Conservation (phyloP, 2,888 invertebrate species). For the Pemphredon lugubris region DNA sequence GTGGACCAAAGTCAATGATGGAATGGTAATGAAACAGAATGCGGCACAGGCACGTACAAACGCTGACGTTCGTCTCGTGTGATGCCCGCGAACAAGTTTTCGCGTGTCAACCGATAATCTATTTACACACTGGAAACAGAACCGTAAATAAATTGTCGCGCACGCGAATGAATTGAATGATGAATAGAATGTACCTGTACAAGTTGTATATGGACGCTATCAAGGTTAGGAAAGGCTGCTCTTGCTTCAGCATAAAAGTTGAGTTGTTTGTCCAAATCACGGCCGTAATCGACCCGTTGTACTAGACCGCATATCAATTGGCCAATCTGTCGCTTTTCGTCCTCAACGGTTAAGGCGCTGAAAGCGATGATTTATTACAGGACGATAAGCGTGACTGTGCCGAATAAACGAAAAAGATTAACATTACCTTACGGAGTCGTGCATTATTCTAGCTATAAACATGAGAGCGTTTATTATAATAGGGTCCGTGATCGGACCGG, state of each 20-base stretch:
- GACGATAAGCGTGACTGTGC: background rate
- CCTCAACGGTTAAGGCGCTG: constrained; percentile 95
- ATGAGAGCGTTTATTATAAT: constrained; percentile 94
- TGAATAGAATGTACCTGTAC: constrained; percentile 86
- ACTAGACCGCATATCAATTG: constrained; percentile 91
- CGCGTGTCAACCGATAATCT: constrained; percentile 87
- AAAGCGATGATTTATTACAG: constrained; percentile 59
- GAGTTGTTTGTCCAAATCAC: constrained; percentile 94
- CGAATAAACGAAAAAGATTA: constrained; percentile 1
- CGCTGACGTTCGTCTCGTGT: constrained; percentile 90
- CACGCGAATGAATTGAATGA: background rate
- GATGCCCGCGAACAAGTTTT: constrained; percentile 87
- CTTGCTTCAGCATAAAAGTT: constrained; percentile 97
- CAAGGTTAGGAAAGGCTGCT: constrained; percentile 94
- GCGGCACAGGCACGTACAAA: constrained; percentile 97
- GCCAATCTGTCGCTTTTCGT: constrained; percentile 93
- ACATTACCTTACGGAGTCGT: constrained; percentile 94
- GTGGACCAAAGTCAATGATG: constrained; percentile 93
- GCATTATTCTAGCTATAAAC: constrained; percentile 93
- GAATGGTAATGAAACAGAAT: constrained; percentile 97
- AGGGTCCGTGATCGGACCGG: constrained; percentile 87
- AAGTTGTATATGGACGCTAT: constrained; percentile 91
- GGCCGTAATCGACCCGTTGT: constrained; percentile 90
- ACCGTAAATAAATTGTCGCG: constrained; percentile 11
- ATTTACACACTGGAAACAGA: constrained; percentile 88